A percentile compares a stretch with the other conserved stretches of the same genome.
Conservation (phyloP, 1,140 invertebrate species). For the Zaprionus ghesquierei region DNA sequence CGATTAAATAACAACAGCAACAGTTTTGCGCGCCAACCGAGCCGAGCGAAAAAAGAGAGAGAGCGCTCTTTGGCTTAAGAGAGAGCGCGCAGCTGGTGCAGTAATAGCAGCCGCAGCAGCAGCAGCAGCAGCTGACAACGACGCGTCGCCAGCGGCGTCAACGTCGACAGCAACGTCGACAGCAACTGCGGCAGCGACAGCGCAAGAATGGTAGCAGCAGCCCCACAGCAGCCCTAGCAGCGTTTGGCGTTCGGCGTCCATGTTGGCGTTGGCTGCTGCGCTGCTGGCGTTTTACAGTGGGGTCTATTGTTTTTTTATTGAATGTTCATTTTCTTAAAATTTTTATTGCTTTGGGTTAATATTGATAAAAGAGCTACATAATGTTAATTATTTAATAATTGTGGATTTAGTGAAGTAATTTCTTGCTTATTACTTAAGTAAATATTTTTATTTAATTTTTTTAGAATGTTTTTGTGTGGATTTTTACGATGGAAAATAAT, state of each 20-base stretch:
- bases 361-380: too few relatives aligned
- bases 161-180: constrained; percentile 21
- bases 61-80: constrained; percentile 12
- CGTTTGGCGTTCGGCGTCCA: constrained; percentile 43
- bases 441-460: too few relatives aligned
- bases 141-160: constrained; percentile 15
- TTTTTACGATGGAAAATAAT: too few relatives aligned
- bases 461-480: too few relatives aligned
- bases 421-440: too few relatives aligned
- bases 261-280: constrained; percentile 27
- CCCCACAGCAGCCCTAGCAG: constrained; percentile 45
- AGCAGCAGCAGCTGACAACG: constrained; percentile 31
- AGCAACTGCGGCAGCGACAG: constrained; percentile 34
- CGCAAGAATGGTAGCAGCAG: constrained; percentile 65
- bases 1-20: constrained; percentile 79
- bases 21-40: constrained; percentile 73
- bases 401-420: too few relatives aligned
- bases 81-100: constrained; percentile 58
- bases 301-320: neutral
- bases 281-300: constrained; percentile 33
- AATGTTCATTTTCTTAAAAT: too few relatives aligned
- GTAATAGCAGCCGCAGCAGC: constrained; percentile 29
- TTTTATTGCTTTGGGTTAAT: too few relatives aligned
- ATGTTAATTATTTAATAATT: too few relatives aligned
- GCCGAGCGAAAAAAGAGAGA: constrained; percentile 35